phyloP scores from a whole-genome alignment of 2,888 invertebrate genomes.

The Stegophylla sp. region DNA sequence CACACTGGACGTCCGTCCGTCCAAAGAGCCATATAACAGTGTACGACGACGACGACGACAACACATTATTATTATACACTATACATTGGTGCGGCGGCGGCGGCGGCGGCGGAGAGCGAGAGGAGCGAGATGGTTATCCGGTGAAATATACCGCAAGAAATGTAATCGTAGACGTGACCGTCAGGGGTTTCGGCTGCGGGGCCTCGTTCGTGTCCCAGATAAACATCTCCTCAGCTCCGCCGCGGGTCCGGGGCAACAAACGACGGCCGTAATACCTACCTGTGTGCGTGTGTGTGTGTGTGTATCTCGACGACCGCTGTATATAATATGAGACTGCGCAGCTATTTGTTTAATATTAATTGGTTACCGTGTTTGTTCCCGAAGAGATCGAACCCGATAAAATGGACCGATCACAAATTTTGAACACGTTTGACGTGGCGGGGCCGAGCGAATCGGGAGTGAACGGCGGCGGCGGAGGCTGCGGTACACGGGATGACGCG shows the following conservation, averaged over 20 bases:
- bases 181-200: conserved; percentile 58
- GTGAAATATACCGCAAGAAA: conserved; percentile 57
- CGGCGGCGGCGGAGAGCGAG: conserved; percentile 18
- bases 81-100: too few relatives aligned
- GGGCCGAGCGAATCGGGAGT: conserved; percentile 50
- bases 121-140: conserved; percentile 48
- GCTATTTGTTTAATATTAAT: conserved; percentile 58
- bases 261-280: background rate
- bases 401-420: conserved; percentile 55
- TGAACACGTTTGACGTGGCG: conserved; percentile 54
- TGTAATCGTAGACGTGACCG: conserved; percentile 57
- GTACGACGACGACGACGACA: too few relatives aligned
- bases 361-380: conserved; percentile 55
- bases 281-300: background rate
- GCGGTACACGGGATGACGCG: conserved; percentile 22
- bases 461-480: background rate
- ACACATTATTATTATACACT: too few relatives aligned
- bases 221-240: conserved; percentile 40
- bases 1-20: too few relatives aligned
- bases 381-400: conserved; percentile 57
- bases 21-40: too few relatives aligned
- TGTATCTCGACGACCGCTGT: conserved; percentile 5
- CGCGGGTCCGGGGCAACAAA: background rate
- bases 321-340: conserved; percentile 21
- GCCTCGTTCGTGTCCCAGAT: conserved; percentile 55